Conservation (phyloP, 2,113 vertebrate genomes). For the Oenanthe oenanthe region DNA sequence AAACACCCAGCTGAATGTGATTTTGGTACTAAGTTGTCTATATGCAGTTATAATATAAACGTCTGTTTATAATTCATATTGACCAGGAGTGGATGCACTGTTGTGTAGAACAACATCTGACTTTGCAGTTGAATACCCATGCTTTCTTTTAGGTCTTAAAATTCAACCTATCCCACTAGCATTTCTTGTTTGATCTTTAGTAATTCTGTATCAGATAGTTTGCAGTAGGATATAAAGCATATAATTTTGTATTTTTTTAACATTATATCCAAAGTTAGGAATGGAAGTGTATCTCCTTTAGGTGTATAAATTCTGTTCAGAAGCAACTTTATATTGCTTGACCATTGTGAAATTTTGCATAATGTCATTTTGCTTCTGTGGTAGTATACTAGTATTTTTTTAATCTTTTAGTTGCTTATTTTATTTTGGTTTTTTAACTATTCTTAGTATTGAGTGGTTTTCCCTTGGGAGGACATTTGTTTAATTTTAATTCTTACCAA, state of each 20-base stretch:
- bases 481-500: not conserved
- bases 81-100: not conserved
- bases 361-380: not conserved
- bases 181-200: not conserved
- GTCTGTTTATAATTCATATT: not conserved
- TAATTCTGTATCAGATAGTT: not conserved
- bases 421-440: not conserved
- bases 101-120: not conserved
- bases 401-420: not conserved
- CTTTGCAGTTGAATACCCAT: not conserved
- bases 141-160: not conserved
- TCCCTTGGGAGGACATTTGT: not conserved
- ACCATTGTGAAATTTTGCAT: not conserved
- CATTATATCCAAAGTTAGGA: not conserved
- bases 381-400: not conserved
- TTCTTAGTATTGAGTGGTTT: not conserved
- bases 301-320: not conserved
- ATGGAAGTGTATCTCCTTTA: not conserved
- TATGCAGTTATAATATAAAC: not conserved
- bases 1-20: not conserved
- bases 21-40: not conserved
- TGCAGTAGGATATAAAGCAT: not conserved
- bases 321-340: not conserved
- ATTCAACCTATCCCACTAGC: not conserved
- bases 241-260: not conserved